Evolutionary conservation across 2,888 invertebrate species (phyloP), one percentile per base, ranked within the genome.

Genomic region (Dolichopus griseipennis): DNA sequence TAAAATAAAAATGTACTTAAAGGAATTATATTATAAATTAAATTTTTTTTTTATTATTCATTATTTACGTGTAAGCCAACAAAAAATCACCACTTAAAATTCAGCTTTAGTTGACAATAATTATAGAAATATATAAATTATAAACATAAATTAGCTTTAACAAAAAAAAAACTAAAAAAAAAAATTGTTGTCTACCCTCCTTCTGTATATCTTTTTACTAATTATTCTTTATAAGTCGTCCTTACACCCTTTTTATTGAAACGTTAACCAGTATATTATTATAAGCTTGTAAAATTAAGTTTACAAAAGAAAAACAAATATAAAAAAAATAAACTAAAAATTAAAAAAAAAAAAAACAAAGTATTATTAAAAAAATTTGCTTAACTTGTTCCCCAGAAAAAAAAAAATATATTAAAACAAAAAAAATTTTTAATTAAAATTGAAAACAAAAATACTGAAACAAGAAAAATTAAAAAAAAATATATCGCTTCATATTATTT

Each of bases 41-140:
- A 41, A 41, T 52, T 18, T 52, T 52, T 52, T 15, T 18, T 52
- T 52, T 52, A 18, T 52, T 18, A 52, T 15, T 52, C 18, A 52
- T 10, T 37, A 37, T 37, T 37, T 37, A 10, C 8, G 8, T 52
- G 9, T 52, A 52, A 52, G 6, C 52, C 15, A 52, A 52, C 15
- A 52, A 52, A 15, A 37, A 37, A 52, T n/a, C 52, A 52, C 52
- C 27, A 52, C 52, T 52, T 52, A 52, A n/a, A 52, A 52, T 52
- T 52, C 52, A 52, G 52, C 52, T 52, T 52, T 52, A 52, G 52
- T 52, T 52, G 52, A 52, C 52, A 52, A 52, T 52, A 52, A 52
- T 12, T 6, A 52, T 18, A 52, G 27, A 27, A 27, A 27, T 27
- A 27, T n/a, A 43, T 52, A 52, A 12, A 52, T 52, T 37, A 37